Evolutionary conservation across 2,797 vertebrate genomes (phyloP).

Genomic region (Atherinosoma microstoma): DNA sequence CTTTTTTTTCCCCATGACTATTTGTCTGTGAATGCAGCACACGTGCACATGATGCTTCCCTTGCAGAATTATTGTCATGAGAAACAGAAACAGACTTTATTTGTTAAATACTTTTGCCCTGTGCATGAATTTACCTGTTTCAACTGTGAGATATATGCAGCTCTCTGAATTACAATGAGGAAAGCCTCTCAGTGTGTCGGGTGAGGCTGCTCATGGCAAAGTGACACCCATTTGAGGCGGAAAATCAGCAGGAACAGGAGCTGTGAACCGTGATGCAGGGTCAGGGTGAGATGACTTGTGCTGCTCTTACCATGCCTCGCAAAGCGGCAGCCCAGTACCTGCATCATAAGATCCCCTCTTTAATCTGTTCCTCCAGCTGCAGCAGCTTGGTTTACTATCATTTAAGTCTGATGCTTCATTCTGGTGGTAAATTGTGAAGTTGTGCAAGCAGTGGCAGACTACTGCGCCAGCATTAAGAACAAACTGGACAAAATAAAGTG

Average conservation of each 20-base stretch:
- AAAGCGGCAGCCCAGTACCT: conserved; percentile 30
- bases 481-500: background rate
- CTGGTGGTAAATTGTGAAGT: background rate
- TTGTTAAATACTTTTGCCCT: conserved; percentile 7
- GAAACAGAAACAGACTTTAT: conserved; percentile 9
- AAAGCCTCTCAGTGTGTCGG: conserved; percentile 40
- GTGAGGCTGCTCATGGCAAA: conserved; percentile 41
- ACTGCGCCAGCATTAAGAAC: background rate
- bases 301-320: conserved; percentile 24
- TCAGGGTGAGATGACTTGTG: conserved; percentile 56
- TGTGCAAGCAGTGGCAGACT: background rate
- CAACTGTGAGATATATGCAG: conserved; percentile 26
- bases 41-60: background rate
- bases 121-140: conserved; percentile 36
- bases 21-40: background rate
- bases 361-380: conserved; percentile 14
- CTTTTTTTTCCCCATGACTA: background rate
- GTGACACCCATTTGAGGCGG: conserved; percentile 67
- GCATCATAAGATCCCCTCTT: conserved; percentile 27
- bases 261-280: conserved; percentile 63
- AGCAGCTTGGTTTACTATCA: conserved; percentile 6
- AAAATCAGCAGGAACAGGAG: conserved; percentile 60
- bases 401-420: conserved; percentile 2
- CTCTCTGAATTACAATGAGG: conserved; percentile 68
- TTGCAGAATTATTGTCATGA: background rate